Conservation (phyloP, 2,888 invertebrate genomes). For the Cremastobaeus sp. region DNA sequence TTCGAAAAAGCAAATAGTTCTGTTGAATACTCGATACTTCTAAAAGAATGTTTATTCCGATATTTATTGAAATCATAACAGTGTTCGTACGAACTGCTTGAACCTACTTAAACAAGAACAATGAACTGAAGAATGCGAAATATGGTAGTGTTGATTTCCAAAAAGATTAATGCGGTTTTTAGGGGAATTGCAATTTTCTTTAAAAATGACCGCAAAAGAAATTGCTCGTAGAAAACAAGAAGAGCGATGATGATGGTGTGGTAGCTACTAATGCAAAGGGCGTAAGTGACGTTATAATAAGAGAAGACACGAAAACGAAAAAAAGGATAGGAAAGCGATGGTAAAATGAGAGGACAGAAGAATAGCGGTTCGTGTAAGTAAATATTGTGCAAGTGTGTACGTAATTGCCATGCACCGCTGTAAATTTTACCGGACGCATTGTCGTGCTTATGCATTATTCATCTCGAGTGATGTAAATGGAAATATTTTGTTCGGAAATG, state of each 20-base stretch:
- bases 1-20: too few species aligned
- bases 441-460: slow-evolving; percentile 63
- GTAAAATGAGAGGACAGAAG: slow-evolving; percentile 60
- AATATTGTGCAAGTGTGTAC: slow-evolving; percentile 60
- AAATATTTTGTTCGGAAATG: slow-evolving; percentile 61
- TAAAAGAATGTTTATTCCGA: too few species aligned
- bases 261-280: slow-evolving; percentile 35
- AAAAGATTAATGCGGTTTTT: slow-evolving; percentile 74
- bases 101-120: too few species aligned
- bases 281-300: slow-evolving; percentile 26
- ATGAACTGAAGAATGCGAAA: slow-evolving; percentile 16
- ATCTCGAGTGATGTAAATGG: slow-evolving; percentile 61
- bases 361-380: slow-evolving; percentile 59
- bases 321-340: slow-evolving; percentile 42
- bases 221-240: slow-evolving; percentile 58
- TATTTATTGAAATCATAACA: too few species aligned
- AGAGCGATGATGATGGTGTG: slow-evolving; percentile 34
- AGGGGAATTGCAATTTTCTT: slow-evolving; percentile 73
- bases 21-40: too few species aligned
- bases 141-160: slow-evolving; percentile 42
- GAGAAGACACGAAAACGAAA: slow-evolving; percentile 48
- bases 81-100: too few species aligned
- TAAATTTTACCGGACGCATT: slow-evolving; percentile 62
- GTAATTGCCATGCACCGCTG: slow-evolving; percentile 63
- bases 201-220: slow-evolving; percentile 63